Conservation (phyloP, 2,113 vertebrate species). For the Craseonycteris thonglongyai region DNA sequence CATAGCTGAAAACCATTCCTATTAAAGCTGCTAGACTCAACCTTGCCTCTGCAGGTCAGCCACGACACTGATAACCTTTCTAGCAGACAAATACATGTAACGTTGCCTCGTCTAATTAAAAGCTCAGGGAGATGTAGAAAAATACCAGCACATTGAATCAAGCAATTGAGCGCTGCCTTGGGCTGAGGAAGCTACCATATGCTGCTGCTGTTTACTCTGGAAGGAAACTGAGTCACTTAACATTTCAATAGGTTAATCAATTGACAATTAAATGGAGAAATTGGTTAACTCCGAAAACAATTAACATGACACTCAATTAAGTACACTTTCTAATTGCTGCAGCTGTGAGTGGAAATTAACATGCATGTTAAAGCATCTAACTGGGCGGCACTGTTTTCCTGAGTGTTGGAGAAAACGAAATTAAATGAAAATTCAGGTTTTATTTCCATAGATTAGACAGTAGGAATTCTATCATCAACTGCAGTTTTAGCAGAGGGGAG, state of each 20-base stretch:
- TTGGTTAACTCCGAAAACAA: conserved; percentile 88
- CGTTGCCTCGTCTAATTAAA: conserved; percentile 88
- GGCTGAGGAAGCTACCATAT: conserved; percentile 79
- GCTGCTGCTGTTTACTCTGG: conserved; percentile 83
- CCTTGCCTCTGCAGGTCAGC: conserved; percentile 83
- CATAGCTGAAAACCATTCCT: conserved; percentile 82
- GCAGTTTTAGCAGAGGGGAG: conserved; percentile 36
- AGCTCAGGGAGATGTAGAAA: conserved; percentile 80
- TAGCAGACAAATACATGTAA: conserved; percentile 84
- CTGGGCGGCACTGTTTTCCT: conserved; percentile 51
- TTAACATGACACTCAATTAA: conserved; percentile 90
- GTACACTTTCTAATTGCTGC: conserved; percentile 87
- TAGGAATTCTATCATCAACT: conserved; percentile 42
- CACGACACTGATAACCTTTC: conserved; percentile 84
- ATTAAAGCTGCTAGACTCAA: conserved; percentile 78
- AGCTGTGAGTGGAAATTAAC: conserved; percentile 83
- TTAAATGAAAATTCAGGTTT: conserved; percentile 64
- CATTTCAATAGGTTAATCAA: conserved; percentile 94
- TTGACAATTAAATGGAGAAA: conserved; percentile 90
- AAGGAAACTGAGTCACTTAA: conserved; percentile 91
- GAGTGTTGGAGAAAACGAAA: conserved; percentile 63
- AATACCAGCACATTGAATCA: conserved; percentile 82
- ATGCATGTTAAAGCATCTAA: conserved; percentile 69
- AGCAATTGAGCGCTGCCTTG: conserved; percentile 77
- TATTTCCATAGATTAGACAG: conserved; percentile 64